Percentiles rank a stretch among this genome's conserved stretches.
phyloP scores from a whole-genome alignment of 2,888 invertebrate genomes.

The Cetonia aurata region DNA sequence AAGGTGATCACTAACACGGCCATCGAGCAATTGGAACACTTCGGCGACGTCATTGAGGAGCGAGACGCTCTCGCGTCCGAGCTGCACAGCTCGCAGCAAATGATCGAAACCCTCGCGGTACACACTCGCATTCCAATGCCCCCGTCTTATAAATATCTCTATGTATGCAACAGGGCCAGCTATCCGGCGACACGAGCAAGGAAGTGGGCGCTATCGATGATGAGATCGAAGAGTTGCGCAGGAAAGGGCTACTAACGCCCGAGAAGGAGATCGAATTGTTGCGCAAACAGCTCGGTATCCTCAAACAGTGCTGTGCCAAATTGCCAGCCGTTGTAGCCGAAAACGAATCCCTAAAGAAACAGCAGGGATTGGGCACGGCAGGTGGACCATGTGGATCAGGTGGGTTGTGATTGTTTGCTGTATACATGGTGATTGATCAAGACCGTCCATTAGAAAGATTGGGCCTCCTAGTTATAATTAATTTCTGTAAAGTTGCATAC shows the following conservation, averaged over 20 bases:
- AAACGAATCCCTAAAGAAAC: constrained; percentile 57
- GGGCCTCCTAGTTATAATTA: too few species aligned
- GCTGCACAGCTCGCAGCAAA: constrained; percentile 24
- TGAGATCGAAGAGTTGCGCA: constrained; percentile 57
- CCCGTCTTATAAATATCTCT: constrained; percentile 23
- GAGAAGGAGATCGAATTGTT: constrained; percentile 60
- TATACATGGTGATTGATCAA: too few species aligned
- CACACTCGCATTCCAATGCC: constrained; percentile 1
- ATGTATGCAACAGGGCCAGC: constrained; percentile 23
- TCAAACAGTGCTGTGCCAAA: constrained; percentile 62
- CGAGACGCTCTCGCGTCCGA: constrained; percentile 49
- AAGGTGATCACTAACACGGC: constrained; percentile 54
- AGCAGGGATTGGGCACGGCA: too few species aligned
- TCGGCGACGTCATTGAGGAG: constrained; percentile 55
- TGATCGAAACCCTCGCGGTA: constrained; percentile 31
- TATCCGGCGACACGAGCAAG: constrained; percentile 43
- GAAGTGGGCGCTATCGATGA: constrained; percentile 58
- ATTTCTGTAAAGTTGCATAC: too few species aligned
- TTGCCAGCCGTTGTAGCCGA: constrained; percentile 60
- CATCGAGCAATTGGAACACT: constrained; percentile 59
- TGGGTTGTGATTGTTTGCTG: constrained; percentile 45
- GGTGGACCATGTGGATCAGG: too few species aligned
- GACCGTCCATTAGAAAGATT: too few species aligned
- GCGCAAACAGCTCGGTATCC: constrained; percentile 59
- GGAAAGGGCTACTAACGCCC: constrained; percentile 52